phyloP scores from a whole-genome alignment of 2,888 invertebrate species.

The Drosophila buzzatii region DNA sequence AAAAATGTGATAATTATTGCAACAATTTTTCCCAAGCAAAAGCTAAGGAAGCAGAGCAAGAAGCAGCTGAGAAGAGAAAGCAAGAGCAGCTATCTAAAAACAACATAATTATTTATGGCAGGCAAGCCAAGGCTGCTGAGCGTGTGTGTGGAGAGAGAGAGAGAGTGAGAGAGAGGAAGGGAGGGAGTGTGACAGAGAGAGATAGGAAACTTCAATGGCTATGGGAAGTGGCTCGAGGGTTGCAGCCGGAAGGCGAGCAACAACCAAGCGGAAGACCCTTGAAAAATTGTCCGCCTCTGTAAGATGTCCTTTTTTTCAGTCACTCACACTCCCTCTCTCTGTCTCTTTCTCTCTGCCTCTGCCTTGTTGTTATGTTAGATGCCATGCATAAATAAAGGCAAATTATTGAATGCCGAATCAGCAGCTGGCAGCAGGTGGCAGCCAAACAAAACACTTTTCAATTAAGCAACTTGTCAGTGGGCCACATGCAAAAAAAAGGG shows the following conservation, averaged over 20 bases:
- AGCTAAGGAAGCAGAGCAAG: slow-evolving; percentile 9
- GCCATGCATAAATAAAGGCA: slow-evolving; percentile 69
- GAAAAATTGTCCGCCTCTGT: slow-evolving; percentile 55
- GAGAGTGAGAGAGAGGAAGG: background rate
- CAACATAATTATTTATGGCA: slow-evolving; percentile 78
- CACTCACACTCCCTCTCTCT: background rate
- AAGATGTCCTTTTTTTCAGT: slow-evolving; percentile 30
- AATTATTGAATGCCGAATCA: slow-evolving; percentile 72
- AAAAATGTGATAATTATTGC: slow-evolving; percentile 76
- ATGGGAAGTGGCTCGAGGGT: slow-evolving; percentile 51
- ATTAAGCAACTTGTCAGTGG: slow-evolving; percentile 76
- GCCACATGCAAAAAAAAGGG: slow-evolving; percentile 47
- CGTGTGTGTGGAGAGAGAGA: background rate
- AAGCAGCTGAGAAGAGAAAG: slow-evolving; percentile 23
- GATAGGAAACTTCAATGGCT: slow-evolving; percentile 43
- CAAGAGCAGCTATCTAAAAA: slow-evolving; percentile 61
- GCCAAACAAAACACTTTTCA: slow-evolving; percentile 74
- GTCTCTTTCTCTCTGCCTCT: background rate
- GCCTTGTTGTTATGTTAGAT: slow-evolving; percentile 16
- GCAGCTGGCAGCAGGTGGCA: slow-evolving; percentile 32
- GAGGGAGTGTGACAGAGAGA: background rate
- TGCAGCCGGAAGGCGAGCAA: slow-evolving; percentile 23
- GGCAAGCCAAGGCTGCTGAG: background rate
- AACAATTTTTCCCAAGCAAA: slow-evolving; percentile 51
- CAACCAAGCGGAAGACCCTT: slow-evolving; percentile 58